Base-by-base conservation (phyloP, 2,113 vertebrate genomes). In the Cinclus cinclus region DNA sequence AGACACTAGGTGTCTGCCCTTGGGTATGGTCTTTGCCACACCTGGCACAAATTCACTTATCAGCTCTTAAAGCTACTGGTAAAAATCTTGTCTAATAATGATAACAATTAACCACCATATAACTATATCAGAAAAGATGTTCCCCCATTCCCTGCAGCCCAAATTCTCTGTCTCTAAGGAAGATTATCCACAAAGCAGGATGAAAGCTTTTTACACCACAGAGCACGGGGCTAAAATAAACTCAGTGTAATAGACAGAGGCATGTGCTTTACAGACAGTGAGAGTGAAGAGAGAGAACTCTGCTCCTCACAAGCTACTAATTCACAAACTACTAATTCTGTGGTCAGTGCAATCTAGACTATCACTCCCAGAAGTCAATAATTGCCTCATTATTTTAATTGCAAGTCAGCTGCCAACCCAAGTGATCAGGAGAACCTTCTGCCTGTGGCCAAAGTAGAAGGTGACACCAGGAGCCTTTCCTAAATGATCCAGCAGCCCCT, bases 361-460 rank as follows among this genome's bases (percentile, higher is more conserved):
- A 70, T 88, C 90, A 56, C 47, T 88, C 78, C 46, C 60, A 58
- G 55, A 74, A 56, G n/a, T 60, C 73, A n/a, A 25, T 80, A 74
- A 86, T 20, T 88, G 71, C 55, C 74, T 87, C 62, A n/a, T 81
- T 92, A 93, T 81, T 88, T 93, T 86, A 93, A 94, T 86, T 94
- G 64, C 64, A 92, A 83, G 35, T 64, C 78, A 85, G 42, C 70
- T 93, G 84, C 86, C 74, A 90, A 44, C 42, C 33, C 55, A 74
- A 49, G 31, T 60, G 80, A 90, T 82, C 90, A 83, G 63, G 71
- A 53, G 18, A 42, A 80, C 30, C 33, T 81, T 85, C 83, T 31
- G 8, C 42, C 59, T 21, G 27, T 83, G 83, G 76, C 62, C 75
- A 76, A 20, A 56, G 70, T 0, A 46, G 37, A 56, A 67, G 58